Evolutionary conservation across 1,140 invertebrate species (phyloP).

Genomic region (Papilio dardanus): DNA sequence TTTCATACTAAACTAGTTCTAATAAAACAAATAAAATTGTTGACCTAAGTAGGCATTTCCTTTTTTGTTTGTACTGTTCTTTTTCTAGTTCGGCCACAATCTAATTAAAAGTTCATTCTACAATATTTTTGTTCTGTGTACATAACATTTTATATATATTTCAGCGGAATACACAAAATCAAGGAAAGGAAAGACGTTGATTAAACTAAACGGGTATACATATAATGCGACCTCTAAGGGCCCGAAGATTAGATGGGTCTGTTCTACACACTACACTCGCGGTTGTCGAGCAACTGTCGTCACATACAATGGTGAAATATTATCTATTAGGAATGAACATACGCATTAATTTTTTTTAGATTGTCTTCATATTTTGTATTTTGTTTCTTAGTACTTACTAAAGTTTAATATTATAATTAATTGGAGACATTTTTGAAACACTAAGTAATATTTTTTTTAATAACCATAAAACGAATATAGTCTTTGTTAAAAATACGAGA

Average conservation of each 20-base stretch:
- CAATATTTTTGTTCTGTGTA: neutral
- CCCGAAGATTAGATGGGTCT: conserved; percentile 51
- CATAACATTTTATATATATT: conserved; percentile 36
- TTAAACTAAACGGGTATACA: conserved; percentile 48
- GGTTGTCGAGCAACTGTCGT: conserved; percentile 48
- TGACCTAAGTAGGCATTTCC: too few relatives aligned
- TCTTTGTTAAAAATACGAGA: too few relatives aligned
- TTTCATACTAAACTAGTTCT: too few relatives aligned
- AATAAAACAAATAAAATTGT: too few relatives aligned
- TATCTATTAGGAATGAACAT: conserved; percentile 42
- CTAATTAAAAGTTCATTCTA: too few relatives aligned
- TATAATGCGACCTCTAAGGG: conserved; percentile 43
- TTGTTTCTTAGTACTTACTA: too few relatives aligned
- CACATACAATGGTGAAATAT: conserved; percentile 45
- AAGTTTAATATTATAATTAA: too few relatives aligned
- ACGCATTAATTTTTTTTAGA: conserved; percentile 35
- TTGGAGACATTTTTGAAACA: too few relatives aligned
- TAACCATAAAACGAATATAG: too few relatives aligned
- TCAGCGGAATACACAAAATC: conserved; percentile 48
- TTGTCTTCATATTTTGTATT: too few relatives aligned
- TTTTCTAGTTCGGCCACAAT: neutral
- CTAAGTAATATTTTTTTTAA: too few relatives aligned
- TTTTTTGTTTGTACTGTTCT: too few relatives aligned
- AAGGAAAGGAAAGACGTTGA: conserved; percentile 44
- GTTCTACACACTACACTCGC: conserved; percentile 48